Conservation (phyloP, 2,888 invertebrate genomes). For the Synergus gifuensis region DNA sequence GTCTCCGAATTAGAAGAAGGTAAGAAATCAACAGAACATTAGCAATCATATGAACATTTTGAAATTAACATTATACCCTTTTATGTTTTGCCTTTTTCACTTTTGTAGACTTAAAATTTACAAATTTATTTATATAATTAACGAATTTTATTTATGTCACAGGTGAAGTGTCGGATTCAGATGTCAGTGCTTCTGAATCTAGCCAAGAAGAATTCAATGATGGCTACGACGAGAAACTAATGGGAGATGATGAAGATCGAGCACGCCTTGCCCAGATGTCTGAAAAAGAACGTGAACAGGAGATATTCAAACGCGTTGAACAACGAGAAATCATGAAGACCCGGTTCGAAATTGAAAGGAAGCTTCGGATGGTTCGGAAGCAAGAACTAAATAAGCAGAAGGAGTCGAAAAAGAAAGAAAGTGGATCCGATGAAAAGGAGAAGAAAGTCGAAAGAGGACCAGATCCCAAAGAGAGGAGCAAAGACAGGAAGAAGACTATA, state of each 20-base stretch:
- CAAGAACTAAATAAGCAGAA: slow-evolving; percentile 84
- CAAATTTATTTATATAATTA: background rate
- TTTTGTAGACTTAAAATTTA: background rate
- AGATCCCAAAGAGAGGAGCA: slow-evolving; percentile 88
- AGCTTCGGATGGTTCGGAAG: slow-evolving; percentile 90
- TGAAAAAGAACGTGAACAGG: slow-evolving; percentile 97
- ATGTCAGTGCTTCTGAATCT: slow-evolving; percentile 82
- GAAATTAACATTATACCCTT: too few species aligned
- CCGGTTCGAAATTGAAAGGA: slow-evolving; percentile 97
- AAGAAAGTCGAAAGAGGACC: slow-evolving; percentile 79
- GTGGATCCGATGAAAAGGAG: slow-evolving; percentile 78
- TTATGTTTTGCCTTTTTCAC: too few species aligned
- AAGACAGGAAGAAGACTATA: slow-evolving; percentile 93
- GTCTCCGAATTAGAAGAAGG: slow-evolving; percentile 92
- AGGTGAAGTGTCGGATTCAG: slow-evolving; percentile 89
- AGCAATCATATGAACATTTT: too few species aligned
- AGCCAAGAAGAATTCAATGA: slow-evolving; percentile 93
- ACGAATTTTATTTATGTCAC: slow-evolving; percentile 38
- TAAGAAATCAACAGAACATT: slow-evolving; percentile 63
- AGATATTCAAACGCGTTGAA: slow-evolving; percentile 97
- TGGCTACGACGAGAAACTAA: slow-evolving; percentile 97
- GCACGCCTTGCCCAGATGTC: slow-evolving; percentile 94
- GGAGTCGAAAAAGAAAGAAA: slow-evolving; percentile 76
- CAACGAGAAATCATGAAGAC: slow-evolving; percentile 96
- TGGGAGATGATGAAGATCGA: slow-evolving; percentile 98